A percentile compares a stretch with the other conserved stretches of the same genome.
Conservation (phyloP, 1,140 invertebrate genomes). For the Drosophila rhopaloa region DNA sequence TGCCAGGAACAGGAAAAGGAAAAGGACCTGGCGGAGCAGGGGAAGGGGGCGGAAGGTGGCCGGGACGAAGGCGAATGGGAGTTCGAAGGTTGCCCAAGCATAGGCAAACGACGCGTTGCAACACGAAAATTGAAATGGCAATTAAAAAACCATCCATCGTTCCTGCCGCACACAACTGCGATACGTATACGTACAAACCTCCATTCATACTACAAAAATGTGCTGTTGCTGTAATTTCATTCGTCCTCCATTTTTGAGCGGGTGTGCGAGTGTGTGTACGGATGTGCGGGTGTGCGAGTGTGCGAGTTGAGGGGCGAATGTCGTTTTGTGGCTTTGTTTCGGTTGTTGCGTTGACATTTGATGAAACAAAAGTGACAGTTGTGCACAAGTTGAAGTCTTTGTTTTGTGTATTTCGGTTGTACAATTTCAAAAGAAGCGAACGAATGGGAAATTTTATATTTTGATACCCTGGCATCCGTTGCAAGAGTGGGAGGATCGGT, state of each 20-base stretch:
- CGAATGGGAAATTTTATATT: conserved; percentile 68
- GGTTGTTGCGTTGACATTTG: conserved; percentile 82
- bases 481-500: neutral
- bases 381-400: conserved; percentile 80
- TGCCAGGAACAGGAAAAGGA: conserved; percentile 8
- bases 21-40: conserved; percentile 4
- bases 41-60: neutral
- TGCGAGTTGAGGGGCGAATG: conserved; percentile 41
- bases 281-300: no score
- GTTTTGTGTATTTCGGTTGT: conserved; percentile 64
- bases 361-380: conserved; percentile 83
- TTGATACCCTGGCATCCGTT: conserved; percentile 25
- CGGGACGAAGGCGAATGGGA: conserved; percentile 21
- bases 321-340: conserved; percentile 82
- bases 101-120: conserved; percentile 60
- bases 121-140: conserved; percentile 82
- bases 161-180: conserved; percentile 66
- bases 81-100: conserved; percentile 38
- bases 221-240: conserved; percentile 74
- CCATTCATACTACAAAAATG: conserved; percentile 48
- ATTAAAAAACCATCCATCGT: conserved; percentile 82
- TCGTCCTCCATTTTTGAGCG: conserved; percentile 56
- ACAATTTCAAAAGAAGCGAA: conserved; percentile 59
- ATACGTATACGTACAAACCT: conserved; percentile 23
- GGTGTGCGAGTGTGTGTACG: conserved; percentile 8